phyloP scores from a whole-genome alignment of 2,113 vertebrate species.

The Varanus salvator region DNA sequence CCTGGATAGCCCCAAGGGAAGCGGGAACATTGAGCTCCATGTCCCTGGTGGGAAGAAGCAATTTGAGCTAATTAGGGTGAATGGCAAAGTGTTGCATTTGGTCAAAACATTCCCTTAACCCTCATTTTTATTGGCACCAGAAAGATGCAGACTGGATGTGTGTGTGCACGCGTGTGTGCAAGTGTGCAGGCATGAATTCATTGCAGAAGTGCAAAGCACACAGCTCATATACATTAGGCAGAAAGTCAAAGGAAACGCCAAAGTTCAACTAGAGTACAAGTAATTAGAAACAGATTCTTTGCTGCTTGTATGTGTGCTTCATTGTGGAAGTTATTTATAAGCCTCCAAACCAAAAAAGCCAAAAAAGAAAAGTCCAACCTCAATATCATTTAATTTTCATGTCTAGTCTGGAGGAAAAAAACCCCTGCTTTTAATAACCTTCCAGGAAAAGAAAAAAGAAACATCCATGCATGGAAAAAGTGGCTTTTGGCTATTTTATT shows the following conservation, averaged over 20 bases:
- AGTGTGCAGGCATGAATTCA: slow-evolving; percentile 67
- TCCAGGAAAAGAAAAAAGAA: slow-evolving; percentile 59
- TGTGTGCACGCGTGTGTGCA: background rate
- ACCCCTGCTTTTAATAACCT: slow-evolving; percentile 81
- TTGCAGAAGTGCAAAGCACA: slow-evolving; percentile 81
- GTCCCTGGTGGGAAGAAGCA: slow-evolving; percentile 78
- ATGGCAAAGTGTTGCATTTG: slow-evolving; percentile 82
- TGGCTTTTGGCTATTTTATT: slow-evolving; percentile 69
- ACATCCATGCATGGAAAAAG: slow-evolving; percentile 67
- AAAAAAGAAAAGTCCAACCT: background rate
- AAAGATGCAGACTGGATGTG: slow-evolving; percentile 71
- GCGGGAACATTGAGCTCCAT: slow-evolving; percentile 75
- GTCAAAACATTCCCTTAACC: slow-evolving; percentile 82
- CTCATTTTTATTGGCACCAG: slow-evolving; percentile 86
- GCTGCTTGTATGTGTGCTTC: slow-evolving; percentile 68
- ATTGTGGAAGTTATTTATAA: slow-evolving; percentile 79
- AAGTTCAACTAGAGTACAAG: slow-evolving; percentile 93
- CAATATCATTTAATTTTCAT: slow-evolving; percentile 74
- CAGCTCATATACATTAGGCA: slow-evolving; percentile 85
- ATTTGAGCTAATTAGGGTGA: slow-evolving; percentile 85
- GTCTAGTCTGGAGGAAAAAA: slow-evolving; percentile 65
- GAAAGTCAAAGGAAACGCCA: slow-evolving; percentile 90
- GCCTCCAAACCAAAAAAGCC: slow-evolving; percentile 72
- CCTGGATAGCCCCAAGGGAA: slow-evolving; percentile 81
- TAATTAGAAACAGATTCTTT: slow-evolving; percentile 90